These are phyloP conservation scores for Galaxea fascicularis DNA, from an alignment of 92 coral and sea anemone genomes.

Conservation along the genomic window DNA sequence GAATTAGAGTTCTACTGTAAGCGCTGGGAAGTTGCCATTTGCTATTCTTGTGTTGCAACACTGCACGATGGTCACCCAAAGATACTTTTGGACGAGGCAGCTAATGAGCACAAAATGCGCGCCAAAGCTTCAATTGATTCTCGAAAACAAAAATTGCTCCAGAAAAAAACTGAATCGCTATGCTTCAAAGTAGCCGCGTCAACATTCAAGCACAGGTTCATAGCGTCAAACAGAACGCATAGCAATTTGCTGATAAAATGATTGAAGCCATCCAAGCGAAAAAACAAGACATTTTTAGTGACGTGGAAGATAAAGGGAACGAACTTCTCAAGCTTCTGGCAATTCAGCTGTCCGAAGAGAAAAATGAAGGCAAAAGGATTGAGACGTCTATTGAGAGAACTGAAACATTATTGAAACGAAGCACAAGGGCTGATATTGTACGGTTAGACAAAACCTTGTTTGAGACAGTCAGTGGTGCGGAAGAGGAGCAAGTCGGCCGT, in stretches of 20 bases:
- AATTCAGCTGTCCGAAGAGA: background rate
- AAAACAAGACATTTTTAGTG: background rate
- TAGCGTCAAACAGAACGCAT: background rate
- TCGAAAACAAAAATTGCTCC: background rate
- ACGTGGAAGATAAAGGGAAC: background rate
- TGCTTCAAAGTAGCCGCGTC: background rate
- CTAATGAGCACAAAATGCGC: background rate
- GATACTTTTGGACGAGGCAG: background rate
- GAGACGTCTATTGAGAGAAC: constrained; percentile 11
- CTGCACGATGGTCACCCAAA: no score
- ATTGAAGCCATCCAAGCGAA: background rate
- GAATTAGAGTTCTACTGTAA: constrained; percentile 3
- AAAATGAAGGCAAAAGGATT: background rate
- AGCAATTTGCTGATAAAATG: background rate
- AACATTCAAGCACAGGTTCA: background rate
- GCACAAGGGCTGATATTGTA: constrained; percentile 9
- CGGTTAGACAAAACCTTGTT: background rate
- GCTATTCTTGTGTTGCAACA: background rate
- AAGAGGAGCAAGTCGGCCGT: background rate
- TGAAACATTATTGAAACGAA: background rate
- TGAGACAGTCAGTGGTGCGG: background rate
- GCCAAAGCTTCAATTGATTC: background rate
- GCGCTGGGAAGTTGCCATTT: background rate
- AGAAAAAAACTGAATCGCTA: background rate
- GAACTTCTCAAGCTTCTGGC: background rate